phyloP scores from a whole-genome alignment of 2,888 invertebrate genomes.

The Cosmopolites sordidus region DNA sequence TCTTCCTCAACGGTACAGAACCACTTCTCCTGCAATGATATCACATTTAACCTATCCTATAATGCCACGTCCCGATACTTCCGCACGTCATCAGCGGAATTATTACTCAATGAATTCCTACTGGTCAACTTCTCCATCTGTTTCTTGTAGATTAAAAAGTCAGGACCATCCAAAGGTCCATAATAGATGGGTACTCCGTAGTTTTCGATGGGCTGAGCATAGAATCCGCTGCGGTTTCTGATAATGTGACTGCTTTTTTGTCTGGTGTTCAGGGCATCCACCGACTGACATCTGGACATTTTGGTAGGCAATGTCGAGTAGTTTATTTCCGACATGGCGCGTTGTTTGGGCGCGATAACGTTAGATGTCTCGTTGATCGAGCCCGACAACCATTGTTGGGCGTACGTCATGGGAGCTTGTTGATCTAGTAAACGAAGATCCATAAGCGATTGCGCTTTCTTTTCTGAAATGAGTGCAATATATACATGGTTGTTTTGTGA shows the following conservation, averaged over 20 bases:
- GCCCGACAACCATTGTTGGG: slow-evolving; percentile 36
- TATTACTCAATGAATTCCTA: slow-evolving; percentile 47
- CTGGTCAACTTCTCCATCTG: slow-evolving; percentile 42
- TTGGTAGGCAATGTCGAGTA: slow-evolving; percentile 22
- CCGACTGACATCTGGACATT: slow-evolving; percentile 42
- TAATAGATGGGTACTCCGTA: slow-evolving; percentile 49
- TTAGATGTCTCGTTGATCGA: slow-evolving; percentile 35
- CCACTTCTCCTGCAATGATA: not conserved
- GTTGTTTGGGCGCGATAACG: slow-evolving; percentile 20
- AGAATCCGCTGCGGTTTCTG: slow-evolving; percentile 45
- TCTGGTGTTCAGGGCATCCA: slow-evolving; percentile 42
- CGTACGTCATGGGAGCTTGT: slow-evolving; percentile 8
- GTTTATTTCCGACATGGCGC: slow-evolving; percentile 27
- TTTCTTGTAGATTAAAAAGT: slow-evolving; percentile 48
- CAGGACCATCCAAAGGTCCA: slow-evolving; percentile 48
- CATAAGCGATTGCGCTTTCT: slow-evolving; percentile 47
- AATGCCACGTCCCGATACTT: slow-evolving; percentile 49
- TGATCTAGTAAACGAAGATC: slow-evolving; percentile 42
- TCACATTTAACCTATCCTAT: slow-evolving; percentile 24
- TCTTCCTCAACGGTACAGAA: too few species aligned
- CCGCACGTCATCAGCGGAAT: slow-evolving; percentile 48
- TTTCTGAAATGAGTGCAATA: slow-evolving; percentile 34
- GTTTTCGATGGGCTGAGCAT: slow-evolving; percentile 46
- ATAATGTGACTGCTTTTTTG: slow-evolving; percentile 41
- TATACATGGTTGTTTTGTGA: too few species aligned